These are phyloP conservation scores for Nineta flava DNA, from an alignment of 2,888 invertebrate genomes.

Conservation along the genomic window DNA sequence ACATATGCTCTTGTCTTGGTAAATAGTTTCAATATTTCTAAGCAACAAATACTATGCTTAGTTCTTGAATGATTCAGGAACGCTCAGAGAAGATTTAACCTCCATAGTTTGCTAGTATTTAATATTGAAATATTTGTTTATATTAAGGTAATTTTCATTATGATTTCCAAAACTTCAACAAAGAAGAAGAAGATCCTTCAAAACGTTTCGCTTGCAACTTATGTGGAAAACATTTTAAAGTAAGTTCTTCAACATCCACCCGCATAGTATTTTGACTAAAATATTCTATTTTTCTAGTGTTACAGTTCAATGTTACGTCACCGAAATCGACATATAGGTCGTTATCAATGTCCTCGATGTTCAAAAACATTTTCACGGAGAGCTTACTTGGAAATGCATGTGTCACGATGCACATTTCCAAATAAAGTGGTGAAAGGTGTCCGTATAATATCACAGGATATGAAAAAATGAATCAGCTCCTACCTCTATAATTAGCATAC, in stretches of 20 bases:
- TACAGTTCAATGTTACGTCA: constrained; percentile 8
- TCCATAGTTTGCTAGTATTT: too few species aligned
- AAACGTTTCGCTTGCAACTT: constrained; percentile 4
- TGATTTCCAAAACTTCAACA: neutral
- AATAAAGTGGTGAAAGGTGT: constrained; percentile 3
- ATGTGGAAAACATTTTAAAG: constrained; percentile 6
- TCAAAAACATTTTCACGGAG: constrained; percentile 7
- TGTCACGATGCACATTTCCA: neutral
- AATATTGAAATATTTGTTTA: too few species aligned
- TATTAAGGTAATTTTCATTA: neutral
- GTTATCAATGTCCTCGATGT: constrained; percentile 8
- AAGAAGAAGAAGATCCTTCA: neutral
- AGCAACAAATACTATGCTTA: too few species aligned
- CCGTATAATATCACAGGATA: neutral
- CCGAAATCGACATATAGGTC: constrained; percentile 7
- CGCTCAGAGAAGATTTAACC: too few species aligned
- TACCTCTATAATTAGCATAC: neutral
- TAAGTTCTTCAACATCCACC: neutral
- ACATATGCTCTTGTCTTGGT: too few species aligned
- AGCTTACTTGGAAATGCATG: constrained; percentile 7
- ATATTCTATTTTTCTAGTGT: constrained; percentile 3
- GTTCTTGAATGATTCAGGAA: too few species aligned
- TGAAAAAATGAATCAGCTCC: neutral
- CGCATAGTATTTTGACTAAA: neutral
- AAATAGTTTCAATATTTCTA: too few species aligned